Evolutionary conservation across 2,797 vertebrate genomes (phyloP).

Genomic region (Sarcophilus harrisii): DNA sequence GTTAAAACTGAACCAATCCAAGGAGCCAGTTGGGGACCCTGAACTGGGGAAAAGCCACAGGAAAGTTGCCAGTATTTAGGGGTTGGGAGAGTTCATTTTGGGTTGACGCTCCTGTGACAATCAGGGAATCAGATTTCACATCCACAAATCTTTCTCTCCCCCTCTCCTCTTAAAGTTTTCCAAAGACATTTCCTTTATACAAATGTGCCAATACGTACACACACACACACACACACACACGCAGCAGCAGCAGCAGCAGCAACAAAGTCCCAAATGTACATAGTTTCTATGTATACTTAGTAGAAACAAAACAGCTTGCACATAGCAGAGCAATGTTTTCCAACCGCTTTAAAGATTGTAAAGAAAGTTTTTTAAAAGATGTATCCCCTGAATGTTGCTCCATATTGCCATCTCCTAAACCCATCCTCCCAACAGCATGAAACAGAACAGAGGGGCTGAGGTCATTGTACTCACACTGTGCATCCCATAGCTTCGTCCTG

Average conservation of each 20-base stretch:
- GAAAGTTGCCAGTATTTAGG: constrained; percentile 50
- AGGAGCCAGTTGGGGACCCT: constrained; percentile 12
- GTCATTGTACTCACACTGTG: constrained; percentile 78
- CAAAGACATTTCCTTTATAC: constrained; percentile 62
- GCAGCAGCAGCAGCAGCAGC: constrained; percentile 8
- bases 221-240: constrained; percentile 19
- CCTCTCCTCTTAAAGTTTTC: constrained; percentile 54
- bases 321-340: constrained; percentile 42
- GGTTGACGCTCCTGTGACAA: constrained; percentile 57
- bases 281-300: constrained; percentile 59
- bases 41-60: constrained; percentile 27
- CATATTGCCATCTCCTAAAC: not conserved
- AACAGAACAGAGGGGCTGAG: constrained; percentile 32
- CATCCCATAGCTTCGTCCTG: not conserved
- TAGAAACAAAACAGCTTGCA: constrained; percentile 66
- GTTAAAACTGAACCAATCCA: constrained; percentile 2
- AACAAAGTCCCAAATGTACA: not conserved
- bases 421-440: not conserved
- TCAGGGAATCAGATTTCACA: constrained; percentile 58
- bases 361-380: constrained; percentile 14
- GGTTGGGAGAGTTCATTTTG: not conserved
- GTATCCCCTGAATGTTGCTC: not conserved
- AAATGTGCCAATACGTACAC: constrained; percentile 48
- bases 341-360: constrained; percentile 12
- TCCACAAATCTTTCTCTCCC: constrained; percentile 19